phyloP scores from a whole-genome alignment of 2,113 vertebrate genomes.

The Caracal caracal region DNA sequence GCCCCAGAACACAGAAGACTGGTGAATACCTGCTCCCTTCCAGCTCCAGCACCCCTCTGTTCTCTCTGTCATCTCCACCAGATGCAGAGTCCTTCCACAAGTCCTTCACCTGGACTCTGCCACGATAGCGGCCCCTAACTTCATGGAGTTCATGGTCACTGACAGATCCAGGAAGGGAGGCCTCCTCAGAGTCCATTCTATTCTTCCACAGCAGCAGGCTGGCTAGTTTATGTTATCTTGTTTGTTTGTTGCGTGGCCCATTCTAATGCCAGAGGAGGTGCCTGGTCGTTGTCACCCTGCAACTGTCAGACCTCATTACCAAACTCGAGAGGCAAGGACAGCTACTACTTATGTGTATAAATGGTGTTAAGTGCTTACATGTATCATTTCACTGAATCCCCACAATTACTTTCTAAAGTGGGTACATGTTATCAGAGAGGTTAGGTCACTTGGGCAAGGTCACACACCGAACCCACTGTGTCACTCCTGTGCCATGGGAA shows the following conservation, averaged over 20 bases:
- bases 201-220: not conserved
- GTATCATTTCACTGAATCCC: not conserved
- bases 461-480: not conserved
- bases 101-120: not conserved
- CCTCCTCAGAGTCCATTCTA: not conserved
- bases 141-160: not conserved
- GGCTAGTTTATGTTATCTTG: not conserved
- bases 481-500: not conserved
- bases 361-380: rapidly evolving
- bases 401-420: not conserved
- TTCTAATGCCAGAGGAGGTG: not conserved
- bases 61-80: not conserved
- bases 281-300: not conserved
- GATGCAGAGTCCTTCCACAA: not conserved
- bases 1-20: too few species aligned
- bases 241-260: not conserved
- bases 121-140: not conserved
- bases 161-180: too few species aligned
- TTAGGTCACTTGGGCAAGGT: not conserved
- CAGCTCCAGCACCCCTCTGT: not conserved
- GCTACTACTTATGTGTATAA: not conserved
- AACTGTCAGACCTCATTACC: not conserved
- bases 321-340: not conserved
- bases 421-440: not conserved
- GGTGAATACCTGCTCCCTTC: not conserved